Evolutionary conservation across 2,113 vertebrate species (phyloP), one percentile per base, ranked within the genome.

Genomic region (Pardalotus punctatus): DNA sequence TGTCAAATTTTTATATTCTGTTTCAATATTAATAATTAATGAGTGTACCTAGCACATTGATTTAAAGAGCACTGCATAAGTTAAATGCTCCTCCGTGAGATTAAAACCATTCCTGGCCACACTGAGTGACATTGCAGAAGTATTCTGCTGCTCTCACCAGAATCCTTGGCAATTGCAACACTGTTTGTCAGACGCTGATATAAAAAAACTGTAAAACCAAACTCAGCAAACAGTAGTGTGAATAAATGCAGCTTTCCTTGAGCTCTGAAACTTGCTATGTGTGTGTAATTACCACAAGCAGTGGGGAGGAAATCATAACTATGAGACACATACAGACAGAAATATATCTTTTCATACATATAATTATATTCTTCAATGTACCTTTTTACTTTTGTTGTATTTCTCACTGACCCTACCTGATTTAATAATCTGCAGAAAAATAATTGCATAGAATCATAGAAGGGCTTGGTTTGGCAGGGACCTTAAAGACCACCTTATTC

Each of bases 1-100:
- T 90, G 45, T 24, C 33, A 77, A 23, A 62, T 45, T 94, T 86
- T 77, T 70, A 57, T 80, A 82, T 56, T 94, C 58, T 12, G 66
- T 83, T 86, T 88, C 47, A 25, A 18, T 81, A 81, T 96, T 86
- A 94, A 96, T 88, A 94, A 92, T 93, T 95, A 95, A 97, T 93
- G 35, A 8, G 9, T 74, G 56, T 90, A 80, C 47, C 24, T 51
- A 74, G 20, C 31, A 47, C 51, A 88, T 67, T 90, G 92, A 90
- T 96, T 96, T 71, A 93, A 90, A 88, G 67, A 72, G 43, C 48
- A 83, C 12, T 77, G 67, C 60, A 67, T 89, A 64, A 81, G 79
- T 58, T 92, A 80, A 90, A 66, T 64, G 33, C 10, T 82, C 0
- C 0, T 58, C 62, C 15, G 0, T 38, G 62, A 83, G 50, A 88